These are phyloP conservation scores for Melitaea cinxia DNA, from an alignment of 1,140 invertebrate genomes.

Conservation along the genomic window DNA sequence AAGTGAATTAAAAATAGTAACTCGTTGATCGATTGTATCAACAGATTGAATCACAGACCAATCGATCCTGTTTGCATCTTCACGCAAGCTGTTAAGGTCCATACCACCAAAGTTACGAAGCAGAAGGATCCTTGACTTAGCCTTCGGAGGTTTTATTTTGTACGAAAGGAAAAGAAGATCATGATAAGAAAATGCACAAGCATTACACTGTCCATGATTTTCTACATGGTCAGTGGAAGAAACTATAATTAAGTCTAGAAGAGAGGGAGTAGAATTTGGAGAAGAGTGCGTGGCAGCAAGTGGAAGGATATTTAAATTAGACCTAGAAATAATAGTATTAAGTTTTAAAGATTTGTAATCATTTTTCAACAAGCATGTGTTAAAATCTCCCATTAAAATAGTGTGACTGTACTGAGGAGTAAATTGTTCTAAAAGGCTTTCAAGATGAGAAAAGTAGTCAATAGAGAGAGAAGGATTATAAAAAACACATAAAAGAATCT, in stretches of 20 bases:
- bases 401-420: background rate
- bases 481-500: too few species aligned
- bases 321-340: background rate
- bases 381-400: too few species aligned
- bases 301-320: background rate
- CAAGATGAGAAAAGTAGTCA: background rate
- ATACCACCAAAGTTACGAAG: background rate
- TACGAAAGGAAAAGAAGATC: constrained; percentile 1
- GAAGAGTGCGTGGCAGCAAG: background rate
- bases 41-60: too few species aligned
- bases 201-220: constrained; percentile 4
- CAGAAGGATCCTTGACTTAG: background rate
- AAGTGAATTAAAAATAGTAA: too few species aligned
- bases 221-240: background rate
- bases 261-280: constrained; percentile 3
- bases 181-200: constrained; percentile 4
- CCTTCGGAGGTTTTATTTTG: background rate
- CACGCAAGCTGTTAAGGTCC: too few species aligned
- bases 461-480: background rate
- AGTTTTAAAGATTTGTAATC: background rate
- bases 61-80: too few species aligned
- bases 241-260: background rate
- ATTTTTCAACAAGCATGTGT: too few species aligned
- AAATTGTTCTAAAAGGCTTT: background rate
- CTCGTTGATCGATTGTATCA: too few species aligned